These are phyloP conservation scores for Lagenorhynchus albirostris DNA, from an alignment of 2,113 vertebrate genomes.

Conservation along the genomic window DNA sequence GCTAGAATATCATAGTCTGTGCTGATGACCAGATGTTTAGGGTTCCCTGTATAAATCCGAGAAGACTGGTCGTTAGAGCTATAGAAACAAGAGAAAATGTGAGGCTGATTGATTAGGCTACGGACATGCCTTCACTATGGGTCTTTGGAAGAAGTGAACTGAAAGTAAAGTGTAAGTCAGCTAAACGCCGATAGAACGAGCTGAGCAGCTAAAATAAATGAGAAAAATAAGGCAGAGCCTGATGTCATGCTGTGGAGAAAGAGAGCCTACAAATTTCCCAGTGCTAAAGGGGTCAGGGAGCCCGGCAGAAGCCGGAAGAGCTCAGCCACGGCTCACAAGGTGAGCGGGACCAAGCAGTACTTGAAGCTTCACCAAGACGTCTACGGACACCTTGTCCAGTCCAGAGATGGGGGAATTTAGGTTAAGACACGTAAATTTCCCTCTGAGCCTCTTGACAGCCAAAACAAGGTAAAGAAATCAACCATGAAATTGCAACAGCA, in stretches of 20 bases:
- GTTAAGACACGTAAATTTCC: background rate
- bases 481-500: background rate
- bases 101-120: background rate
- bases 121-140: background rate
- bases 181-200: background rate
- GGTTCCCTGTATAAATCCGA: background rate
- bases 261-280: rapidly evolving
- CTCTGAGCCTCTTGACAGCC: background rate
- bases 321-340: no score
- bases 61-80: background rate
- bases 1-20: rapidly evolving
- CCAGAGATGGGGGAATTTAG: background rate
- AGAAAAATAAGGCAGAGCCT: background rate
- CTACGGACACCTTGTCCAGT: background rate
- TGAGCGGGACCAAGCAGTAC: background rate
- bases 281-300: rapidly evolving
- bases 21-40: rapidly evolving
- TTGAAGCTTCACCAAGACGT: background rate
- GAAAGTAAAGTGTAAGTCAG: background rate
- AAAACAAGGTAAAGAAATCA: slow-evolving; percentile 5
- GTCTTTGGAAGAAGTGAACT: background rate
- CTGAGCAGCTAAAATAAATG: background rate
- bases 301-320: no score
- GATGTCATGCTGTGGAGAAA: rapidly evolving
- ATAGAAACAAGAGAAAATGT: background rate